Percentiles rank a stretch among this genome's conserved stretches.
Conservation (phyloP, 64 coral and sea anemone species). For the Montipora foliosa region DNA sequence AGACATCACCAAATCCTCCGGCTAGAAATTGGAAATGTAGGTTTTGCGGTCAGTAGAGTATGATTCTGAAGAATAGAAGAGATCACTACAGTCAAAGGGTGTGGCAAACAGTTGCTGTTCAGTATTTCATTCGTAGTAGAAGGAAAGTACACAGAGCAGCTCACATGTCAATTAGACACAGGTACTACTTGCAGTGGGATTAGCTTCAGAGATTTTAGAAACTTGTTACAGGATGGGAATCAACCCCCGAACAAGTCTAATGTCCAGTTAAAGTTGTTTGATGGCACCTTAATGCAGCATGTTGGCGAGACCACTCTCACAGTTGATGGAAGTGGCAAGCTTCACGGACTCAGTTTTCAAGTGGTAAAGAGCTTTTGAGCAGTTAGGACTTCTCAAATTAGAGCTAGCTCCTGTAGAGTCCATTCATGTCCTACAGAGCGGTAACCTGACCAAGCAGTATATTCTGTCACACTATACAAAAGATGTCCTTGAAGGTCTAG, state of each 20-base stretch:
- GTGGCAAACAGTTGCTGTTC: constrained; percentile 62
- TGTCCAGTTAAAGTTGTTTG: constrained; percentile 58
- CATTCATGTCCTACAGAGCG: background rate
- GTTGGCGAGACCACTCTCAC: constrained; percentile 5
- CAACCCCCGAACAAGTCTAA: too few relatives aligned
- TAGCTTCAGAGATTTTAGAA: constrained; percentile 22
- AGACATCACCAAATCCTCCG: background rate
- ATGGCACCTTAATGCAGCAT: constrained; percentile 34
- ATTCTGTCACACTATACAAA: constrained; percentile 23
- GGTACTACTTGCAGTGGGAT: constrained; percentile 61
- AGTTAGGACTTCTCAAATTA: constrained; percentile 62
- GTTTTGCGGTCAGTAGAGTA: background rate
- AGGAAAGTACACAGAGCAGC: constrained; percentile 55
- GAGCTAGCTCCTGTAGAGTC: constrained; percentile 25
- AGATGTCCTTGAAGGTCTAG: constrained; percentile 51
- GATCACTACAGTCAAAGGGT: constrained; percentile 44
- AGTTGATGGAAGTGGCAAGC: constrained; percentile 11
- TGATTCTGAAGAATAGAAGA: background rate
- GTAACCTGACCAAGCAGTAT: constrained; percentile 49
- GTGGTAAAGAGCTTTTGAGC: constrained; percentile 40
- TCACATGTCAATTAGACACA: constrained; percentile 58
- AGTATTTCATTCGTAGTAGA: constrained; percentile 56
- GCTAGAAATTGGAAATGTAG: background rate
- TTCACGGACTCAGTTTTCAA: constrained; percentile 25
- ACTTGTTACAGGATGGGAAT: constrained; percentile 24